Conservation (phyloP, 2,797 vertebrate species). For the Notoglanidium macrostoma region DNA sequence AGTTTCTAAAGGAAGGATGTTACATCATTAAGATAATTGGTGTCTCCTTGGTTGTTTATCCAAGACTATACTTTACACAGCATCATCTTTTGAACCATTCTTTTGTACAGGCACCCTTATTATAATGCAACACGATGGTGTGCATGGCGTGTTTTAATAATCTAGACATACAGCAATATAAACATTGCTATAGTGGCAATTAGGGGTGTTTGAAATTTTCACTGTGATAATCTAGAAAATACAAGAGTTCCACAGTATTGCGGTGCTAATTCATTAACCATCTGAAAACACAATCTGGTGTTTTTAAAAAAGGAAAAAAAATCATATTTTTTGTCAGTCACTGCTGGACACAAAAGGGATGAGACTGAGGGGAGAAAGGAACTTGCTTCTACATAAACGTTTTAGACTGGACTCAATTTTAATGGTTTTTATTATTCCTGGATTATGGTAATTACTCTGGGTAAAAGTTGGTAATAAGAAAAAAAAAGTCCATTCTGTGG, state of each 20-base stretch:
- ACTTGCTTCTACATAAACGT: background rate
- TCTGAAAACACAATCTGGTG: background rate
- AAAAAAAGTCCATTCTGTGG: conserved; percentile 26
- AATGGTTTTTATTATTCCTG: background rate
- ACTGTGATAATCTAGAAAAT: background rate
- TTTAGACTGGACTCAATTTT: background rate
- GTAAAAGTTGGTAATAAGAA: background rate
- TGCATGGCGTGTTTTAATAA: background rate
- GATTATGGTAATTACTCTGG: conserved; percentile 15
- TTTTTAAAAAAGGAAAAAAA: background rate
- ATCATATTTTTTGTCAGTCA: background rate
- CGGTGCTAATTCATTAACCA: too few relatives aligned
- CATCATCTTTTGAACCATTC: background rate
- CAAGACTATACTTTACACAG: background rate
- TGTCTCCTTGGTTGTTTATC: conserved; percentile 2
- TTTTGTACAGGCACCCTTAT: background rate
- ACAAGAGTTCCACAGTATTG: background rate
- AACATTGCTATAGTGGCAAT: background rate
- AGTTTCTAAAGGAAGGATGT: background rate
- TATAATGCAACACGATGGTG: too few relatives aligned
- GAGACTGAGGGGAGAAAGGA: background rate
- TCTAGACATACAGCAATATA: background rate
- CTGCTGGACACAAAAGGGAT: background rate
- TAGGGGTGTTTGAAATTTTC: background rate
- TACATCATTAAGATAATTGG: background rate